Conservation (phyloP, 2,797 vertebrate species). For the Sphaeramia orbicularis region DNA sequence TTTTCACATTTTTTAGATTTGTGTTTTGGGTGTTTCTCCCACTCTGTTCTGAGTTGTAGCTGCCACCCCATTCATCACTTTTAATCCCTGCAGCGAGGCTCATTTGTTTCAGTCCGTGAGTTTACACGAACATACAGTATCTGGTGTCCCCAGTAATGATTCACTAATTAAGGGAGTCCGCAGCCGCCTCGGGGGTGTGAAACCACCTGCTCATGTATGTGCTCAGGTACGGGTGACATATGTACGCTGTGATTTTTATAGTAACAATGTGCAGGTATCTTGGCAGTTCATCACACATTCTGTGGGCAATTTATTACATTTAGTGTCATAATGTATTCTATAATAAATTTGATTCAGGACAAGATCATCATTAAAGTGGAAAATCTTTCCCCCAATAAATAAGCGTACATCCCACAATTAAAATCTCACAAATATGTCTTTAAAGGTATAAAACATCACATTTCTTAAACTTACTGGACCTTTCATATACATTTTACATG, state of each 20-base stretch:
- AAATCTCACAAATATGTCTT: too few species aligned
- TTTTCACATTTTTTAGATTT: background rate
- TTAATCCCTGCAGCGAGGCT: slow-evolving; percentile 49
- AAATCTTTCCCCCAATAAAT: slow-evolving; percentile 9
- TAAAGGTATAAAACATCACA: too few species aligned
- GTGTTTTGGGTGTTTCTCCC: background rate
- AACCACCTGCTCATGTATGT: slow-evolving; percentile 57
- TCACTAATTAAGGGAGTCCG: slow-evolving; percentile 62
- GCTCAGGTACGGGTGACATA: slow-evolving; percentile 46
- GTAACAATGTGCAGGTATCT: slow-evolving; percentile 12
- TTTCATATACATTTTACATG: too few species aligned
- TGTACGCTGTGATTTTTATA: slow-evolving; percentile 20
- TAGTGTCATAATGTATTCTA: slow-evolving; percentile 23
- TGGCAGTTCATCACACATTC: slow-evolving; percentile 33
- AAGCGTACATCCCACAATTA: too few species aligned
- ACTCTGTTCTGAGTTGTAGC: background rate
- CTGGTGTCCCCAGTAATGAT: slow-evolving; percentile 64
- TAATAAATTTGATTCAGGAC: slow-evolving; percentile 21
- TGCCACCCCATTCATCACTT: slow-evolving; percentile 54
- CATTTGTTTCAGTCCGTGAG: slow-evolving; percentile 54
- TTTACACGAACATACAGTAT: slow-evolving; percentile 23
- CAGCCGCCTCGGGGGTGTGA: slow-evolving; percentile 47
- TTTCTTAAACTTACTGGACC: too few species aligned
- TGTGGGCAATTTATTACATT: slow-evolving; percentile 37
- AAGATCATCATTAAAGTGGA: slow-evolving; percentile 14